Conservation (phyloP, 2,888 invertebrate species). For the Acleris literana region DNA sequence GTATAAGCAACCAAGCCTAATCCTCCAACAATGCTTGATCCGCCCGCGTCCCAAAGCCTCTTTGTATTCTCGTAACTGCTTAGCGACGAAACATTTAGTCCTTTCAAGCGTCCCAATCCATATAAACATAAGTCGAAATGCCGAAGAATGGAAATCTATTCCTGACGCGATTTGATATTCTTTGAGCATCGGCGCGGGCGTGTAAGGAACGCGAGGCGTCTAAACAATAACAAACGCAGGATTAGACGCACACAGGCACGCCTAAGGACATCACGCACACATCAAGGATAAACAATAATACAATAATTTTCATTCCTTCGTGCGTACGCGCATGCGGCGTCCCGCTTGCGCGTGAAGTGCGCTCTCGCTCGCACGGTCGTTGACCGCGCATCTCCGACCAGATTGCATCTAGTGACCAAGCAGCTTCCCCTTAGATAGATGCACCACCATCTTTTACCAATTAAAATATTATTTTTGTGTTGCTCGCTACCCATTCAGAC, state of each 20-base stretch:
- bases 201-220: constrained; percentile 46
- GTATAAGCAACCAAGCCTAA: constrained; percentile 64
- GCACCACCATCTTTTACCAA: constrained; percentile 75
- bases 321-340: constrained; percentile 79
- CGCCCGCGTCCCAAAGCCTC: constrained; percentile 50
- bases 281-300: constrained; percentile 71
- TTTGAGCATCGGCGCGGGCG: constrained; percentile 49
- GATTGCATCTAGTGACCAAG: constrained; percentile 81
- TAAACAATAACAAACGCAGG: constrained; percentile 65
- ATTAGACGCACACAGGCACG: constrained; percentile 61
- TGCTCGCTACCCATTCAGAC: constrained; percentile 35
- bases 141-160: constrained; percentile 44
- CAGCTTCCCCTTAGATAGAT: constrained; percentile 78
- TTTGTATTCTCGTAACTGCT: constrained; percentile 35
- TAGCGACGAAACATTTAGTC: constrained; percentile 29
- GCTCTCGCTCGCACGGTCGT: constrained; percentile 71
- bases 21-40: constrained; percentile 62
- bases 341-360: constrained; percentile 59
- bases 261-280: constrained; percentile 50
- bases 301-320: constrained; percentile 80
- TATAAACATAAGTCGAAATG: constrained; percentile 30
- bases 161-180: constrained; percentile 56
- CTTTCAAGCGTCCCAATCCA: constrained; percentile 25
- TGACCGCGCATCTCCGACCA: constrained; percentile 79
- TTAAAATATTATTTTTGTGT: constrained; percentile 69